phyloP scores from a whole-genome alignment of 2,888 invertebrate genomes.

The Conops quadrifasciatus region DNA sequence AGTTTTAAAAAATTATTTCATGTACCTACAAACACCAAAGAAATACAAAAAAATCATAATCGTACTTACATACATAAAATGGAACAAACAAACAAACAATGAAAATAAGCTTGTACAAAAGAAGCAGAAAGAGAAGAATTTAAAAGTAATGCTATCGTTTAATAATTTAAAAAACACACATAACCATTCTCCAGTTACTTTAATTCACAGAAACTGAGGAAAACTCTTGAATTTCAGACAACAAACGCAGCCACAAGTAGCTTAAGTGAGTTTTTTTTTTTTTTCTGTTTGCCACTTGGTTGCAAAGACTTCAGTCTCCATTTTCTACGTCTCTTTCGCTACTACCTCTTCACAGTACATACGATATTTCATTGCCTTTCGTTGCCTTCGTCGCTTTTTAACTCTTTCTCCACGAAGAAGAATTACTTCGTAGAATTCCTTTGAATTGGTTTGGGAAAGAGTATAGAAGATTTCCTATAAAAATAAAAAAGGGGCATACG shows the following conservation, averaged over 20 bases:
- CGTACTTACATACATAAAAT: neutral
- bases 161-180: neutral
- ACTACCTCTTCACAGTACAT: too few species aligned
- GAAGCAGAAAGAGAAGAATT: neutral
- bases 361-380: neutral
- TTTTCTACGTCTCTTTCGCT: too few species aligned
- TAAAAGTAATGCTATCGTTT: slow-evolving; percentile 31
- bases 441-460: too few species aligned
- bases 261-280: slow-evolving; percentile 27
- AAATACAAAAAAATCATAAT: neutral
- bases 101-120: neutral
- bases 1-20: too few species aligned
- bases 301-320: slow-evolving; percentile 13
- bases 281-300: slow-evolving; percentile 33
- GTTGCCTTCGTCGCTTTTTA: neutral
- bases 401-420: too few species aligned
- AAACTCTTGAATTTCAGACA: slow-evolving; percentile 29
- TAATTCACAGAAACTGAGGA: neutral
- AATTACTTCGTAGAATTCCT: too few species aligned
- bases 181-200: slow-evolving; percentile 20
- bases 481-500: neutral
- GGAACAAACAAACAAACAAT: neutral
- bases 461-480: neutral
- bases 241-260: slow-evolving; percentile 26
- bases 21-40: too few species aligned